phyloP scores from a whole-genome alignment of 1,140 invertebrate genomes.

The Asobara japonica region DNA sequence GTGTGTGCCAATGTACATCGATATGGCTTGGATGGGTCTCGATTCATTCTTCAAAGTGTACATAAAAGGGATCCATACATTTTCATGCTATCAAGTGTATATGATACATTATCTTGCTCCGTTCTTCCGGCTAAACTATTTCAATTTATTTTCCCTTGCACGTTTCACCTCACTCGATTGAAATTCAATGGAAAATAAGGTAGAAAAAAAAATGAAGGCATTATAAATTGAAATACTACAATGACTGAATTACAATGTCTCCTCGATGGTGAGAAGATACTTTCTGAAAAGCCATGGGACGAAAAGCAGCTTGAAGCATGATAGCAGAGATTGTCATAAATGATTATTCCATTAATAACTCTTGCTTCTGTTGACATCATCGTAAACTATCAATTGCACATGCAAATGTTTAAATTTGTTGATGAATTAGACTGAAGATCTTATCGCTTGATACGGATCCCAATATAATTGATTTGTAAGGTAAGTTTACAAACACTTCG shows the following conservation, averaged over 20 bases:
- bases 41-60: not conserved
- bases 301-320: too few relatives aligned
- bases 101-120: not conserved
- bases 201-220: too few relatives aligned
- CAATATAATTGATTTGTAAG: too few relatives aligned
- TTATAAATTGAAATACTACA: not conserved
- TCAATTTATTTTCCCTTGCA: not conserved
- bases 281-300: not conserved
- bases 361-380: too few relatives aligned
- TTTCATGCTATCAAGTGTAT: not conserved
- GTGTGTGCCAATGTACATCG: slow-evolving; percentile 2
- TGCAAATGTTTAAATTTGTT: too few relatives aligned
- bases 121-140: not conserved
- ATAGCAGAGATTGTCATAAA: too few relatives aligned
- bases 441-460: too few relatives aligned
- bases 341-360: too few relatives aligned
- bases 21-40: not conserved
- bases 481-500: too few relatives aligned
- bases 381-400: too few relatives aligned
- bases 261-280: not conserved
- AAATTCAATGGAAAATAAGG: not conserved
- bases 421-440: too few relatives aligned
- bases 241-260: not conserved
- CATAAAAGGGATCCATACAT: not conserved
- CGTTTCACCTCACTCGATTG: not conserved